Base-by-base conservation (phyloP, 2,888 invertebrate genomes). In the Tricholauxania praeusta region DNA sequence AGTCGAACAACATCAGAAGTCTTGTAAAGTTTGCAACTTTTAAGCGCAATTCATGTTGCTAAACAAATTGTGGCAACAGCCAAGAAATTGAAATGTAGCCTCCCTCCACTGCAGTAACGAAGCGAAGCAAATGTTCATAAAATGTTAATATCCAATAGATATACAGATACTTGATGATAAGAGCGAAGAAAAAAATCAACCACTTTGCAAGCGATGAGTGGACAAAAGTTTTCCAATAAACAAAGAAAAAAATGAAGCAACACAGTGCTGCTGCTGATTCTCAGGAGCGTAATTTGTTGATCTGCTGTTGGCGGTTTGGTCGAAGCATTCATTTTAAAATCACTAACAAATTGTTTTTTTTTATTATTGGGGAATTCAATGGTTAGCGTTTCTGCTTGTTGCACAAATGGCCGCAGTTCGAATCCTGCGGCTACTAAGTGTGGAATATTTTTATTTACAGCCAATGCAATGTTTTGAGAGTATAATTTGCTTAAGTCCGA, bases 11-110 rank as follows among this genome's bases (percentile, higher is more conserved):
- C 72, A 32, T 15, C 60, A 60, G 48, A 67, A 59, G 48, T 60
- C 72, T 72, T 59, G 17, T 14, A 60, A 72, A 69, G 68, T 69
- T 68, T 68, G 57, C 59, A 68, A 72, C 28, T 66, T 67, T 51
- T 53, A 17, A 63, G 53, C 17, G 39, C 19, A 51, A 52, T 57
- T 57, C 28, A 57, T 57, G 57, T 57, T 57, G 39, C 39, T 39
- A 39, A 39, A 39, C 39, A 39, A 39, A 39, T 39, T 39, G 39
- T 39, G 39, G 39, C 39, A 39, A 39, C 39, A 39, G 10, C 7
- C 39, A 39, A 39, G 39, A 39, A 39, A 39, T 39, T 39, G 39
- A 39, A 39, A 39, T 39, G 39, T 39, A 10, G 39, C 39, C 39
- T 10, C 55, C 17, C 19, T 12, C 2, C 19, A 17, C 55, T 22